These are phyloP conservation scores for Tichodroma muraria DNA, from an alignment of 2,113 vertebrate genomes.

Conservation along the genomic window DNA sequence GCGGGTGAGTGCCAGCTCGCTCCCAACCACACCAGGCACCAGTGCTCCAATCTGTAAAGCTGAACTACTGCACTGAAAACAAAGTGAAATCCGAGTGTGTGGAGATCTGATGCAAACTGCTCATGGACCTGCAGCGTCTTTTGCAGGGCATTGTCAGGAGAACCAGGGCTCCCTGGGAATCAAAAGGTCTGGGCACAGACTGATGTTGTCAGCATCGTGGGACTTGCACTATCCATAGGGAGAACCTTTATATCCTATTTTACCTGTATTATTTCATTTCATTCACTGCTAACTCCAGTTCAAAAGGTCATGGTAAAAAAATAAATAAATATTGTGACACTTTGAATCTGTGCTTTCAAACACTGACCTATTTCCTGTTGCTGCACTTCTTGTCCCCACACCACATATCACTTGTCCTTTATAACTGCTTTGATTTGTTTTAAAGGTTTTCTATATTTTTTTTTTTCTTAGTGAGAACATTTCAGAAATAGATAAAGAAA, in stretches of 20 bases:
- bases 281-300: neutral
- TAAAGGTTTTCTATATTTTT: neutral
- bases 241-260: neutral
- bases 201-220: neutral
- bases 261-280: neutral
- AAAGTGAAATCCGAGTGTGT: neutral
- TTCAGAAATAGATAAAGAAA: neutral
- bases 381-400: neutral
- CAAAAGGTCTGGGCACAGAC: neutral
- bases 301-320: neutral
- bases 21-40: neutral
- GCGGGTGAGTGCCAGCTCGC: neutral
- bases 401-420: neutral
- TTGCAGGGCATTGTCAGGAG: neutral
- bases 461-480: neutral
- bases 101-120: neutral
- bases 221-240: neutral
- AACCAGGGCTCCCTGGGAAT: neutral
- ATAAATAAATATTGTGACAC: neutral
- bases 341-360: neutral
- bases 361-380: neutral
- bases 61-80: neutral
- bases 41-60: neutral
- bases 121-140: neutral
- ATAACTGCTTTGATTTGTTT: neutral